These are phyloP conservation scores for Lepisosteus osseus DNA, from an alignment of 2,113 vertebrate species.

Conservation along the genomic window DNA sequence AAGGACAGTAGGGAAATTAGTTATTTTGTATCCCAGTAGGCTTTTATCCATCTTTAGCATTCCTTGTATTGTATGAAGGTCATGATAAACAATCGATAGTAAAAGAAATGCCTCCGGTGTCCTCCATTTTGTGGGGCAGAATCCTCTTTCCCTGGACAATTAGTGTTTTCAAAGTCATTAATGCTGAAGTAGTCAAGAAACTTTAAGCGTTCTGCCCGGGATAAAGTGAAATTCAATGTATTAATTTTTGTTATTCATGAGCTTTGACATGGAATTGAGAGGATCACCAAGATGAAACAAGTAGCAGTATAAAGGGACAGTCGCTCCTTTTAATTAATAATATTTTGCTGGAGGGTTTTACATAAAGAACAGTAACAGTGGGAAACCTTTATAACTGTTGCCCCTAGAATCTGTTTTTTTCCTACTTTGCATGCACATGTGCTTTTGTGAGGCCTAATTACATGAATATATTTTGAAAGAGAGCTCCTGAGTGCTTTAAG, in stretches of 20 bases:
- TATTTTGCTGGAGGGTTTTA: background rate
- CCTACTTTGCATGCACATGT: background rate
- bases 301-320: background rate
- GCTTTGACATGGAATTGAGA: slow-evolving; percentile 49
- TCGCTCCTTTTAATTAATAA: background rate
- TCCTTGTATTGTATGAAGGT: slow-evolving; percentile 52
- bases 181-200: slow-evolving; percentile 52
- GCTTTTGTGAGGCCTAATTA: background rate
- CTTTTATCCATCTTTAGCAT: slow-evolving; percentile 21
- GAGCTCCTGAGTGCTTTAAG: too few species aligned
- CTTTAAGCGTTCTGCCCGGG: slow-evolving; percentile 51
- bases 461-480: background rate
- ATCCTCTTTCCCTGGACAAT: slow-evolving; percentile 43
- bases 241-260: slow-evolving; percentile 42
- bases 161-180: slow-evolving; percentile 49
- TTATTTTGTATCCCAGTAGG: too few species aligned
- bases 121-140: slow-evolving; percentile 38
- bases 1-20: slow-evolving; percentile 46
- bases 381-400: background rate
- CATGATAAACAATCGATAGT: slow-evolving; percentile 56
- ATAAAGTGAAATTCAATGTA: slow-evolving; percentile 55
- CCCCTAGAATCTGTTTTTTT: slow-evolving; percentile 1
- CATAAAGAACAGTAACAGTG: background rate
- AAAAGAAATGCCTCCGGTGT: slow-evolving; percentile 42
- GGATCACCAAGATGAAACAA: background rate